Evolutionary conservation across 1,140 invertebrate genomes (phyloP).

Genomic region (Drosophila miranda): DNA sequence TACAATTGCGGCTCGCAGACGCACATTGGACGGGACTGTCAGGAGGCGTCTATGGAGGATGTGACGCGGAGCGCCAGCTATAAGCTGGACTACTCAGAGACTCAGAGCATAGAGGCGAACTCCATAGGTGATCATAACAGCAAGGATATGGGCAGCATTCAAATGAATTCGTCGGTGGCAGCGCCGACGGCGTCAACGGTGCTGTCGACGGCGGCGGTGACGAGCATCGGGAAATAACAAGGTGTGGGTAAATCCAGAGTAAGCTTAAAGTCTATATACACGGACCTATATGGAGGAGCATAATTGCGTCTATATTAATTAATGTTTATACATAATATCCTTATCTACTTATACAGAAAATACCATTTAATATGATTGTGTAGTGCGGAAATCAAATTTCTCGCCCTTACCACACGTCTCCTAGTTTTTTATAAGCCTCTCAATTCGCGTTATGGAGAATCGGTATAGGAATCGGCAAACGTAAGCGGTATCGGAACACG

Average conservation of each 20-base stretch:
- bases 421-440: constrained; percentile 65
- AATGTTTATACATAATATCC: constrained; percentile 63
- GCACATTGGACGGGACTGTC: constrained; percentile 92
- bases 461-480: constrained; percentile 19
- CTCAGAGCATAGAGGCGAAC: constrained; percentile 44
- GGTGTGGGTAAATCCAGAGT: constrained; percentile 23
- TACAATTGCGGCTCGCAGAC: constrained; percentile 90
- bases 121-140: constrained; percentile 26
- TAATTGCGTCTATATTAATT: constrained; percentile 55
- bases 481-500: constrained; percentile 16
- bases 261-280: constrained; percentile 29
- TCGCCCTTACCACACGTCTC: constrained; percentile 71
- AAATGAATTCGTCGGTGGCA: constrained; percentile 40
- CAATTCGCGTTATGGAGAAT: constrained; percentile 40
- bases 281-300: constrained; percentile 46
- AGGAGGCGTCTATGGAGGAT: constrained; percentile 93
- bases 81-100: constrained; percentile 84
- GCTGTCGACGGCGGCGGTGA: constrained; percentile 34
- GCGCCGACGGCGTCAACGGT: constrained; percentile 29
- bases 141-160: constrained; percentile 54
- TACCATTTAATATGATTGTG: constrained; percentile 72
- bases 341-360: constrained; percentile 70
- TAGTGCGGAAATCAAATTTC: constrained; percentile 82
- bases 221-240: constrained; percentile 64
- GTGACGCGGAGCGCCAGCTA: constrained; percentile 88